A percentile compares a stretch with the other conserved stretches of the same genome.
Evolutionary conservation across 2,113 vertebrate genomes (phyloP).

Genomic region (Glaucomys volans): DNA sequence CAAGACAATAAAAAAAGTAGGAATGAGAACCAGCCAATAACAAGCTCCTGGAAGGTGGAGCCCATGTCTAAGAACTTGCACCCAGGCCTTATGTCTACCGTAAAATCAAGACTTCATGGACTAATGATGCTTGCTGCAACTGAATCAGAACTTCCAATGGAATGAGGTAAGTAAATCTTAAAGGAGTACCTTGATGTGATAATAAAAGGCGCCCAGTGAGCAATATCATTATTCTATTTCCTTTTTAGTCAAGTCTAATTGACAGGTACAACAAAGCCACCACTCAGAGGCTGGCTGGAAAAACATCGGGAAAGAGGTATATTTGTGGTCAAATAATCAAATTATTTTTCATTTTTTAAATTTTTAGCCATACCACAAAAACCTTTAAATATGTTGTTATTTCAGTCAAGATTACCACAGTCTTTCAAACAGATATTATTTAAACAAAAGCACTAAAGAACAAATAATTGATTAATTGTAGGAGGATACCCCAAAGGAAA

Average conservation of each 20-base stretch:
- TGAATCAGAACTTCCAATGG: not conserved
- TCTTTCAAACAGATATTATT: not conserved
- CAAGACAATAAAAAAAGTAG: not conserved
- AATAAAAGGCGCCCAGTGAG: accelerated
- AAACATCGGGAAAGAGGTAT: not conserved
- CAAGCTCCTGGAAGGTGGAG: not conserved
- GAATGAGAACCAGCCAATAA: not conserved
- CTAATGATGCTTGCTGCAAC: not conserved
- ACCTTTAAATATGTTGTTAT: not conserved
- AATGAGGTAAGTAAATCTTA: not conserved
- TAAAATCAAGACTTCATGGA: not conserved
- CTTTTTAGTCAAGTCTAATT: not conserved
- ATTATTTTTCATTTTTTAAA: not conserved
- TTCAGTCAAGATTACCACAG: not conserved
- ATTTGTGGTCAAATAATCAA: not conserved
- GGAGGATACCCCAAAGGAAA: not conserved
- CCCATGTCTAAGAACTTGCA: not conserved
- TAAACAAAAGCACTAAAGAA: not conserved
- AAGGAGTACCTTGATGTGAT: not conserved
- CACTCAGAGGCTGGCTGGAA: not conserved
- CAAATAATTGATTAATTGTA: not conserved
- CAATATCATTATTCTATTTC: not conserved
- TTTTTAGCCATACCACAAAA: not conserved
- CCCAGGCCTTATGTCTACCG: not conserved
- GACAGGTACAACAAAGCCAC: not conserved